Evolutionary conservation across 2,797 vertebrate species (phyloP), one percentile per base, ranked within the genome.

Genomic region (Ptychobarbus kaznakovi): DNA sequence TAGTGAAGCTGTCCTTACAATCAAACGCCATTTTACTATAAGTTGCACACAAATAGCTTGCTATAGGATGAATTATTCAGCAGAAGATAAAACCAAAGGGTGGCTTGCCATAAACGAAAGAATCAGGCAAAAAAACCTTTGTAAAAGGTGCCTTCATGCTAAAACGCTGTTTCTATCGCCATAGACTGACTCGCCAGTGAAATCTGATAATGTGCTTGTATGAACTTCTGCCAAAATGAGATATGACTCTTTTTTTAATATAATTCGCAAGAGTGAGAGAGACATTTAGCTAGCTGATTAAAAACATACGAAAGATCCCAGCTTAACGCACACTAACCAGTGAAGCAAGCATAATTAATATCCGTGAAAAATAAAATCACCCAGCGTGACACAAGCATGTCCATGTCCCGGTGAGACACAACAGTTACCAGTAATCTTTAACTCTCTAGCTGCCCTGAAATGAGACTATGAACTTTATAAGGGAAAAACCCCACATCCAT

Each of bases 271-370:
- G 82, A 78, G 32, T 69, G 18, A 78, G 65, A 38, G 35, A 78
- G 82, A 84, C 49, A 69, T 84, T 78, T 58, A 69, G 16, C 4
- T 68, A 68, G 32, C 22, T 56, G n/a, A 73, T 82, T 73, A 61
- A 65, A 83, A 76, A 68, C 1, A 58, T 56, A 40, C 40, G 42
- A 77, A 68, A 56, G 69, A 49, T n/a, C 70, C 25, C 28, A 65
- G 65, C 22, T 18, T 78, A 74, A 77, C 4, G 4, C 15, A 28
- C 22, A 3, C 6, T 40, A 53, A 49, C 44, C 73, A 77, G 61
- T 84, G 25, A 58, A 84, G 65, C 49, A n/a, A 40, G 20, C 11
- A 76, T 44, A 76, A 83, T 77, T 66, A 66, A 77, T 20, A 42
- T 1, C 6, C 2, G 11, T 61, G 2, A 78, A 83, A 77, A 83